Base-by-base conservation (phyloP, 2,113 vertebrate genomes). In the Calonectris borealis region DNA sequence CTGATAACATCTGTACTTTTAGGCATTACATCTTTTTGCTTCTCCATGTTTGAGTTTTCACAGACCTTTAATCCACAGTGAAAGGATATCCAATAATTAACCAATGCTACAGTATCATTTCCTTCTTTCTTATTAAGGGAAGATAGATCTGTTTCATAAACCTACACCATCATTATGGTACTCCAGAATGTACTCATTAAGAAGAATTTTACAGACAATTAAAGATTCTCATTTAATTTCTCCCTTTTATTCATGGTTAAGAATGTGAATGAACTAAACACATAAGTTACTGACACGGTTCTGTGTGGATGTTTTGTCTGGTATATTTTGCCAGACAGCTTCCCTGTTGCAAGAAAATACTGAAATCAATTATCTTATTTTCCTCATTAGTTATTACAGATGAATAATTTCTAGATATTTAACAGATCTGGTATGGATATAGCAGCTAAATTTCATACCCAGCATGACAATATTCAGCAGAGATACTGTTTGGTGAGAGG, bases 111-210 rank as follows among this genome's bases (percentile, higher is more conserved):
- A 27, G 55, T 68, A 58, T 65, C 2, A 0, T 58, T 87, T 70
- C 49, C 26, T 83, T 89, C 55, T 36, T 93, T 68, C 83, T 95
- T 94, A 72, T 83, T 93, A 96, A 85, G 51, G 34, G 61, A 93
- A 90, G 85, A 84, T 49, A 86, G 44, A 89, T 95, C 49, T 76
- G 20, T 93, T 96, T 95, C 94, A 97, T 86, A 95, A 91, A 93
- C 71, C 34, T 76, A n/a, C 24, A 79, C n/a, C 64, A 83, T 80
- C 3, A 0, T 65, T 88, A 79, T 42, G 52, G 51, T 40, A 44
- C 46, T 90, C 55, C 57, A 82, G 66, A 83, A 92, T 83, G 57
- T 88, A 91, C 26, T 36, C 60, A 95, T 95, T 92, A 97, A 93
- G 49, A 71, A 95, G 82, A 97, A 94, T 65, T 93, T 96, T 82